Conservation (phyloP, 30 jellyfish, hydroid and myxozoan genomes). For the Hydractinia symbiolongicarpus region DNA sequence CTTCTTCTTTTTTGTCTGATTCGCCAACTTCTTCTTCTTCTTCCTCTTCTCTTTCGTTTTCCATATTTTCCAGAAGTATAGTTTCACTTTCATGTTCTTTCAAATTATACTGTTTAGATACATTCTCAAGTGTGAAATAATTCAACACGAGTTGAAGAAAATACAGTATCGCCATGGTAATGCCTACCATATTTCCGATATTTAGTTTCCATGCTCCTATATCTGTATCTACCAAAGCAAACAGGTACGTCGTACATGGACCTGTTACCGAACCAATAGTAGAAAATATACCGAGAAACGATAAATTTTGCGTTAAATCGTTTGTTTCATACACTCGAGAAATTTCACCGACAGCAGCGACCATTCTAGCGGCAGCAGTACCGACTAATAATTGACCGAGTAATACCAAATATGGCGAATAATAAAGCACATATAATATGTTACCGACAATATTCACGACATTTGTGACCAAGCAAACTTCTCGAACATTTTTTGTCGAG, state of each 20-base stretch:
- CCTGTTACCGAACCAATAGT: conserved; percentile 5
- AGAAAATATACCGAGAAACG: conserved; percentile 14
- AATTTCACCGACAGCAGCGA: conserved; percentile 6
- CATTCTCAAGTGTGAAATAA: background rate
- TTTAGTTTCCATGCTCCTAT: conserved; percentile 7
- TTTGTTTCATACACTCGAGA: background rate
- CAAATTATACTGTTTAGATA: conserved; percentile 1
- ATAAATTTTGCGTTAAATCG: background rate
- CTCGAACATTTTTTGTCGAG: conserved; percentile 2
- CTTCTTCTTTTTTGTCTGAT: background rate
- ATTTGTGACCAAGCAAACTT: background rate
- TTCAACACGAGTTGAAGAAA: background rate
- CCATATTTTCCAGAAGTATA: background rate
- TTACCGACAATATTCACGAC: background rate
- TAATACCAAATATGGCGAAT: background rate
- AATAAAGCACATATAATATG: background rate
- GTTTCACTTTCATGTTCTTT: background rate
- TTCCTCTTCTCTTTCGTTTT: background rate
- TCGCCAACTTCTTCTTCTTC: background rate
- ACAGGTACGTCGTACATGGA: conserved; percentile 1
- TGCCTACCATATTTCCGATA: background rate
- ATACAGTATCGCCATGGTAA: conserved; percentile 14
- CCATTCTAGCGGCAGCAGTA: conserved; percentile 10
- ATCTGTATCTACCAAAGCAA: background rate
- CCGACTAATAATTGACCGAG: conserved; percentile 13